phyloP scores from a whole-genome alignment of 1,140 invertebrate species.

The Neodiprion pinetum region DNA sequence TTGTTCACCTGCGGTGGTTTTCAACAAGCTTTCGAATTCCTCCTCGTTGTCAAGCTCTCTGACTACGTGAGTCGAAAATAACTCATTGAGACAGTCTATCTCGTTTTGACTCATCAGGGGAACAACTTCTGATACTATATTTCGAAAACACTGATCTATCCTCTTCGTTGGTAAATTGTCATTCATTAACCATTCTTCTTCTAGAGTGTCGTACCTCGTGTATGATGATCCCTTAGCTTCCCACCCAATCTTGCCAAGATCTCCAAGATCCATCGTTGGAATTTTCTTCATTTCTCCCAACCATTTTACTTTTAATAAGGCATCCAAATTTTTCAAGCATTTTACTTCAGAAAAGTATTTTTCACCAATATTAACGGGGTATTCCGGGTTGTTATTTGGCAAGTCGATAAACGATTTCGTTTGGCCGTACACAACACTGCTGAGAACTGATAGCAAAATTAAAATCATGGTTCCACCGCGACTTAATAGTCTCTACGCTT shows the following conservation, averaged over 20 bases:
- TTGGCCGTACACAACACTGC: not conserved
- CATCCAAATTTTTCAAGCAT: not conserved
- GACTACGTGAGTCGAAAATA: not conserved
- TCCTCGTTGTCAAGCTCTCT: not conserved
- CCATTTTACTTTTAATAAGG: not conserved
- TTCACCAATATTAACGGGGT: not conserved
- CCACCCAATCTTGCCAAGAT: not conserved
- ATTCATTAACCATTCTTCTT: not conserved
- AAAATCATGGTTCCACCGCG: not conserved
- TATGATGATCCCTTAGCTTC: not conserved
- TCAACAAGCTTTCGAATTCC: constrained; percentile 5
- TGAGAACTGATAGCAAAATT: constrained; percentile 2
- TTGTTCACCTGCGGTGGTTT: not conserved
- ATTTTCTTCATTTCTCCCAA: not conserved
- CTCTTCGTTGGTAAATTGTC: not conserved
- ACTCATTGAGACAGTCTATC: not conserved
- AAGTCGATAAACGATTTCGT: not conserved
- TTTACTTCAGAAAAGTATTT: not conserved
- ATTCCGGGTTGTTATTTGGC: not conserved
- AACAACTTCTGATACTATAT: not conserved
- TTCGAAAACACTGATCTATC: not conserved
- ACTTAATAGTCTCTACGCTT: not conserved
- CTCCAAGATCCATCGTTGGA: not conserved
- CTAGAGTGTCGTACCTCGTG: not conserved
- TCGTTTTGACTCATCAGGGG: not conserved